Base-by-base conservation (phyloP, 2,113 vertebrate genomes). In the Sebastes schlegelii region DNA sequence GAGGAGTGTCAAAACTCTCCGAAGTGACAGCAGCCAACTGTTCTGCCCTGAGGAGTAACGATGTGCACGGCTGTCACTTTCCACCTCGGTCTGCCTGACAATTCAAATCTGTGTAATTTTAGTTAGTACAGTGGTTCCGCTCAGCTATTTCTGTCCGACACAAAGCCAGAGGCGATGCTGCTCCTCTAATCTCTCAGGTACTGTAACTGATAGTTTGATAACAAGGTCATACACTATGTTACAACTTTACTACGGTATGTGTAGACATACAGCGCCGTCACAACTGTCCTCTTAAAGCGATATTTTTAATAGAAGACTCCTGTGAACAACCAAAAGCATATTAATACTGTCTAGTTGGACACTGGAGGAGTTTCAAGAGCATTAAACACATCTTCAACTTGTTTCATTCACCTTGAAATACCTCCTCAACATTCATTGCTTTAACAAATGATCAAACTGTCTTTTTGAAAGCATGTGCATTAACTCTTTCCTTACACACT, bases 91-190 rank as follows among this genome's bases (percentile, higher is more conserved):
- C 57, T 77, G 67, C 45, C 65, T 78, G 84, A 85, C 82, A 75
- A 75, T 74, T 77, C 61, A 77, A 60, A 80, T 80, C 64, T 64
- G 54, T 86, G 78, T 81, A 74, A 78, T 82, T 88, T 66, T 43
- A 57, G 70, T 75, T 62, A 42, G n/a, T 66, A 52, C 52, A 64
- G 68, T 58, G 43, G 17, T 70, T 84, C 14, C 5, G 2, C 52
- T 60, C 64, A 8, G 67, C 75, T 83, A 70, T 82, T 71, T 77
- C 48, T 74, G 55, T 63, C 40, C 6, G 46, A 46, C 40, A 69
- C 58, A 73, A 74, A 75, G 66, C 79, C 74, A 52, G 78, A 60
- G 72, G 79, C 26, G 2, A 13, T 21, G 52, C 16, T 77, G 73
- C 46, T 86, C 11, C 48, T 62, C 9, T 60, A 42, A 77, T 73